Percentiles rank a stretch among this genome's conserved stretches.
Evolutionary conservation across 2,888 invertebrate genomes (phyloP).

Genomic region (Helleia helle): DNA sequence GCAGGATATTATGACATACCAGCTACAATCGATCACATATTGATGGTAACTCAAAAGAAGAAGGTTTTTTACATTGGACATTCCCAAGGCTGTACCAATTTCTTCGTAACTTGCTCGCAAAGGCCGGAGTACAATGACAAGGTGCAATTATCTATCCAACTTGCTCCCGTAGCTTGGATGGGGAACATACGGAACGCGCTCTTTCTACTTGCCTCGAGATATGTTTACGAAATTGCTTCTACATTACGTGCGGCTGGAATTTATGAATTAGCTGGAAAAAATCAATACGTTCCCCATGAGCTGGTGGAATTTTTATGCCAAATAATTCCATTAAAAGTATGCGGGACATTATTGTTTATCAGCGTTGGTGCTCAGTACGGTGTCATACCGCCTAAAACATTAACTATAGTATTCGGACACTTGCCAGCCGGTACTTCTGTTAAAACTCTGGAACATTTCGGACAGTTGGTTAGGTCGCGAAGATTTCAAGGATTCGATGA

Average conservation of each 20-base stretch:
- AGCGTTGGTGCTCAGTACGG: slow-evolving; percentile 71
- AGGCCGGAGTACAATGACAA: slow-evolving; percentile 68
- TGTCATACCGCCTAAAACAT: slow-evolving; percentile 64
- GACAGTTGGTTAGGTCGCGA: slow-evolving; percentile 53
- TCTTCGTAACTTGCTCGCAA: slow-evolving; percentile 59
- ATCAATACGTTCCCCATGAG: slow-evolving; percentile 49
- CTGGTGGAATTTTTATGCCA: slow-evolving; percentile 44
- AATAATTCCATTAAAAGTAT: slow-evolving; percentile 57
- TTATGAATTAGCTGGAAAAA: slow-evolving; percentile 76
- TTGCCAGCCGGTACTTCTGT: slow-evolving; percentile 68
- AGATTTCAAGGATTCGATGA: slow-evolving; percentile 52
- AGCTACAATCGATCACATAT: slow-evolving; percentile 59
- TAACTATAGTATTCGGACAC: slow-evolving; percentile 69
- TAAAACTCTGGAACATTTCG: slow-evolving; percentile 63
- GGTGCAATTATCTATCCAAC: slow-evolving; percentile 52
- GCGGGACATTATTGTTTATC: slow-evolving; percentile 70
- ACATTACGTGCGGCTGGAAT: slow-evolving; percentile 52
- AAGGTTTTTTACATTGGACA: slow-evolving; percentile 78
- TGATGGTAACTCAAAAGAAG: slow-evolving; percentile 52
- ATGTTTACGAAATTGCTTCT: background rate
- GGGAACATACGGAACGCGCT: slow-evolving; percentile 48
- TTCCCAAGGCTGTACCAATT: slow-evolving; percentile 74
- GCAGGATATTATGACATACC: slow-evolving; percentile 81
- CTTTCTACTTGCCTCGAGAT: slow-evolving; percentile 9
- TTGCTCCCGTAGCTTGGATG: slow-evolving; percentile 55